Evolutionary conservation across 2,797 vertebrate species (phyloP).

Genomic region (Nyctibius grandis): DNA sequence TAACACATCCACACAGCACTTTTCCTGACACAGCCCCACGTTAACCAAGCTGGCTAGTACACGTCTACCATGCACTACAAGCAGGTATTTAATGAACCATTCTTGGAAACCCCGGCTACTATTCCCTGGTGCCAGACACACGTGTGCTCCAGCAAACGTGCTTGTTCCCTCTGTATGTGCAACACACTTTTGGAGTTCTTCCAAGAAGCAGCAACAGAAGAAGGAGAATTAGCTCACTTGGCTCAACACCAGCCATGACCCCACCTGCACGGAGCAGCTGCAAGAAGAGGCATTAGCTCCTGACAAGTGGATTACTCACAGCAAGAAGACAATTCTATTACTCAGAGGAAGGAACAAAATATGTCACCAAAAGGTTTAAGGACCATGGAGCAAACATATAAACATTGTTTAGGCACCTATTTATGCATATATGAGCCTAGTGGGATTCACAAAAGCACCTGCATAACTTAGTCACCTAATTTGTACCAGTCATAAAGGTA

Average conservation of each 20-base stretch:
- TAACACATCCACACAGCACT: background rate
- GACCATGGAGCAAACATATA: background rate
- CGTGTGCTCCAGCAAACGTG: background rate
- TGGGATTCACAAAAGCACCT: constrained; percentile 45
- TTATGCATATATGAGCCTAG: constrained; percentile 29
- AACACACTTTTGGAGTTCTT: background rate
- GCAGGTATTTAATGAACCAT: background rate
- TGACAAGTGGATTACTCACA: constrained; percentile 38
- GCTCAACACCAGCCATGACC: constrained; percentile 16
- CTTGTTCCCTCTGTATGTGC: background rate
- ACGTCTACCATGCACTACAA: background rate
- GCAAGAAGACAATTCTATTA: constrained; percentile 43
- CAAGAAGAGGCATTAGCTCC: background rate
- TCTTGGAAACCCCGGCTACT: background rate
- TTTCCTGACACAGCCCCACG: background rate
- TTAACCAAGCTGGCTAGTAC: background rate
- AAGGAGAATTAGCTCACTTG: background rate
- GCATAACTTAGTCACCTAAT: constrained; percentile 47
- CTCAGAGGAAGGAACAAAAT: constrained; percentile 48
- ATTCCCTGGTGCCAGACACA: background rate
- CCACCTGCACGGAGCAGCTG: constrained; percentile 20
- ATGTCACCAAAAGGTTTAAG: constrained; percentile 29
- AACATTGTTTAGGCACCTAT: constrained; percentile 48
- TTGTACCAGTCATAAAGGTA: constrained; percentile 18
- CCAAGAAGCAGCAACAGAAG: background rate